These are phyloP conservation scores for Drosophila suzukii DNA, from an alignment of 1,140 invertebrate genomes.

Conservation along the genomic window DNA sequence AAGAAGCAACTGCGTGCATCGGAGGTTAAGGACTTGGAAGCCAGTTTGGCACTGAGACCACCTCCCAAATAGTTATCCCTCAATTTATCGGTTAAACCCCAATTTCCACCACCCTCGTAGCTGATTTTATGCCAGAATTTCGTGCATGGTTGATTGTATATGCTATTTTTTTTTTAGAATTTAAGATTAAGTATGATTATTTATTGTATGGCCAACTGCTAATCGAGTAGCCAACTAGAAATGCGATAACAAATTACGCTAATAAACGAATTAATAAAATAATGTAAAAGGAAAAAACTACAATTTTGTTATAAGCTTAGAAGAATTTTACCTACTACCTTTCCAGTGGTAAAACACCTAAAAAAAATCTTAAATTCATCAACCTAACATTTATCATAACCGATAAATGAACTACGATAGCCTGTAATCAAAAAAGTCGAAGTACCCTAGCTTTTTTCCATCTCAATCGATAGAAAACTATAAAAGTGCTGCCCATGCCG, in stretches of 20 bases:
- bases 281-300: not conserved
- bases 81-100: not conserved
- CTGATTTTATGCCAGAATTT: conserved; percentile 51
- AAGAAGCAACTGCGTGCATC: conserved; percentile 55
- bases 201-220: conserved; percentile 56
- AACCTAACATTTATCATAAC: too few species aligned
- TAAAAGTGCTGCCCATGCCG: conserved; percentile 22
- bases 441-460: too few species aligned
- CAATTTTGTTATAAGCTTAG: not conserved
- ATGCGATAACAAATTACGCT: conserved; percentile 15
- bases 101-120: conserved; percentile 23
- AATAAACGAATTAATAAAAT: conserved; percentile 26
- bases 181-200: conserved; percentile 54
- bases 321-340: too few species aligned
- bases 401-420: too few species aligned
- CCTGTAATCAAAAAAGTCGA: too few species aligned
- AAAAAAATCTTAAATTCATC: too few species aligned
- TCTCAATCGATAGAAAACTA: not conserved
- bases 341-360: too few species aligned
- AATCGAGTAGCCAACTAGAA: conserved; percentile 18
- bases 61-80: conserved; percentile 66
- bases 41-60: conserved; percentile 75
- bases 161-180: conserved; percentile 39
- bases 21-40: conserved; percentile 72
- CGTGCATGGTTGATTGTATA: conserved; percentile 31